Percentiles rank a stretch among this genome's conserved stretches.
phyloP scores from a whole-genome alignment of 2,113 vertebrate genomes.

The Phylloscopus trochilus region DNA sequence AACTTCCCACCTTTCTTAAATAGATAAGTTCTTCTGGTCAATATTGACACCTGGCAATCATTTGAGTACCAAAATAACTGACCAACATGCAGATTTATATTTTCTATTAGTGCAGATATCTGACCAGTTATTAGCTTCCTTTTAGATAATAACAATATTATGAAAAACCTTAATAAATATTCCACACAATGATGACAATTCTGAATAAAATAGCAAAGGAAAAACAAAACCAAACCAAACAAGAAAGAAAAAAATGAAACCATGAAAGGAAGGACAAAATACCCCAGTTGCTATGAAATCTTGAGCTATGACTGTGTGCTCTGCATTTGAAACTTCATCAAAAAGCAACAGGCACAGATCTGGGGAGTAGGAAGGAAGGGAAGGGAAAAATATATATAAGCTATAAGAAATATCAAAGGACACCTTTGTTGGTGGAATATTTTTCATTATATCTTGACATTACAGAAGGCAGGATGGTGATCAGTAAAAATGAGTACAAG shows the following conservation, averaged over 20 bases:
- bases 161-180: neutral
- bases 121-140: neutral
- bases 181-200: neutral
- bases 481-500: conserved; percentile 61
- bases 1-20: neutral
- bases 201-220: neutral
- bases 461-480: conserved; percentile 17
- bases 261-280: neutral
- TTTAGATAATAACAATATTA: neutral
- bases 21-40: neutral
- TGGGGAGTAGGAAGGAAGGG: fast-evolving
- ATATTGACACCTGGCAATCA: neutral
- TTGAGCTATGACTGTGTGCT: neutral
- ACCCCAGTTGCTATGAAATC: neutral
- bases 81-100: neutral
- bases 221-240: neutral
- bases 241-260: neutral
- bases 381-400: neutral
- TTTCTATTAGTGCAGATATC: neutral
- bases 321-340: neutral
- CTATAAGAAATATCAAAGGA: conserved; percentile 16
- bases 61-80: neutral
- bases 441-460: conserved; percentile 55
- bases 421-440: conserved; percentile 13
- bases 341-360: neutral